Percentiles rank a stretch among this genome's conserved stretches.
These are phyloP conservation scores for Phrynocephalus forsythii DNA, from an alignment of 2,797 vertebrate species.

Conservation along the genomic window DNA sequence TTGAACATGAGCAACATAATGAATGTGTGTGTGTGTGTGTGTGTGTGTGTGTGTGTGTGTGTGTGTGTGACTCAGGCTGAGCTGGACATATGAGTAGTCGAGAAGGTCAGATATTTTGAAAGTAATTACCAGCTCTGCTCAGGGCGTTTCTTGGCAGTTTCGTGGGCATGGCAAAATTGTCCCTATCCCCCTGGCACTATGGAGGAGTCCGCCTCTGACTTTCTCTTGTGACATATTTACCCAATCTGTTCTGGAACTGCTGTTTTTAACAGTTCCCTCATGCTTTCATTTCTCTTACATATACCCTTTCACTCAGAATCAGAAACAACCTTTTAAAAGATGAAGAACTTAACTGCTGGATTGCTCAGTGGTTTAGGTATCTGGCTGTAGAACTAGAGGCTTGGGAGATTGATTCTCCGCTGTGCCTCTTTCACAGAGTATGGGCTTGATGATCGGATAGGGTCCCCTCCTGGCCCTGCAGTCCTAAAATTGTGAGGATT, in stretches of 20 bases:
- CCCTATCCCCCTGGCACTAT: conserved; percentile 7
- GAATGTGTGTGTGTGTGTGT: conserved; percentile 43
- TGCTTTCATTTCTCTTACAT: background rate
- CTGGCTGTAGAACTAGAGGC: too few species aligned
- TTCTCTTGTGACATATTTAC: conserved; percentile 4
- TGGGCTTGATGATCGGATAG: too few species aligned
- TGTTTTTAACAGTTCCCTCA: conserved; percentile 15
- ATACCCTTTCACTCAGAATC: background rate
- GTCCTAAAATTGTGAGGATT: background rate
- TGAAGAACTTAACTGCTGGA: background rate
- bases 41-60: conserved; percentile 24
- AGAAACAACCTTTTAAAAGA: background rate
- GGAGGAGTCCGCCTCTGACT: conserved; percentile 56
- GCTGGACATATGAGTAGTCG: conserved; percentile 55
- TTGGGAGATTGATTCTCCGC: too few species aligned
- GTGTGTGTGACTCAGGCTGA: conserved; percentile 60
- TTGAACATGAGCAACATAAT: conserved; percentile 59
- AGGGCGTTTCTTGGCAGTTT: conserved; percentile 51
- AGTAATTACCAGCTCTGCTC: conserved; percentile 57
- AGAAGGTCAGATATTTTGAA: conserved; percentile 59
- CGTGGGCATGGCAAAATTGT: conserved; percentile 39
- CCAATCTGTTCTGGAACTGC: background rate
- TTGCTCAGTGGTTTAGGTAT: background rate
- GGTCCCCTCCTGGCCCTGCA: too few species aligned
- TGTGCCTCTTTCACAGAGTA: too few species aligned